Evolutionary conservation across 2,888 invertebrate species (phyloP), one percentile per base, ranked within the genome.

Genomic region (Loripinus fragilis): DNA sequence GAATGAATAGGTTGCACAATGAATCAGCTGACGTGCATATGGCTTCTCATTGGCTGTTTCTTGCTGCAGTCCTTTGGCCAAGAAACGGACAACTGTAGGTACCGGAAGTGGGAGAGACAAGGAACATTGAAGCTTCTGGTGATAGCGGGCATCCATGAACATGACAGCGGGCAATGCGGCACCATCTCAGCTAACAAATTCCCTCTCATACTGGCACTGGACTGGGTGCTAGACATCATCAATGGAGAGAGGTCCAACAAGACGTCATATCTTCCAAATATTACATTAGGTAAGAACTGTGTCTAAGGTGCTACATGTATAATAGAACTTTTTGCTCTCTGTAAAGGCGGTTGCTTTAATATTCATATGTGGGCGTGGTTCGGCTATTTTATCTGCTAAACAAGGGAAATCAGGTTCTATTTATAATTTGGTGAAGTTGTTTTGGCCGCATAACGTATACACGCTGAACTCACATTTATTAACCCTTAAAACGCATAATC

Each of bases 121-220:
- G 83, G 83, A 1, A 45, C 45, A 23, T 42, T 81, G 12, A 80
- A 74, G 50, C 33, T 78, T 15, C 71, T 78, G 2, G 76, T 81
- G 60, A 30, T 81, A 25, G 80, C 78, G 38, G 83, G 76, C n/a
- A 71, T 83, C 60, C 80, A 76, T 38, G 74, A 71, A 23, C 48
- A 52, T 7, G 52, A 66, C 15, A 60, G 35, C 3, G 83, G 80
- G n/a, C 42, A 35, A n/a, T 83, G 60, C n/a, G 76, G 76, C 12
- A 30, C 45, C 15, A 23, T 65, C n/a, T 83, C 83, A 15, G 48
- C 28, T n/a, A 23, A 71, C 23, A 72, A 50, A 38, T 41, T 76
- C 38, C 71, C 78, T 0, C 50, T 74, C 15, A 10, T 81, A 8
- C 67, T 74, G 17, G 80, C 76, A 3, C 33, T 83, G 30, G 80